Percentiles rank a stretch among this genome's conserved stretches.
These are phyloP conservation scores for Eurystomus gularis DNA, from an alignment of 2,113 vertebrate genomes.

Conservation along the genomic window DNA sequence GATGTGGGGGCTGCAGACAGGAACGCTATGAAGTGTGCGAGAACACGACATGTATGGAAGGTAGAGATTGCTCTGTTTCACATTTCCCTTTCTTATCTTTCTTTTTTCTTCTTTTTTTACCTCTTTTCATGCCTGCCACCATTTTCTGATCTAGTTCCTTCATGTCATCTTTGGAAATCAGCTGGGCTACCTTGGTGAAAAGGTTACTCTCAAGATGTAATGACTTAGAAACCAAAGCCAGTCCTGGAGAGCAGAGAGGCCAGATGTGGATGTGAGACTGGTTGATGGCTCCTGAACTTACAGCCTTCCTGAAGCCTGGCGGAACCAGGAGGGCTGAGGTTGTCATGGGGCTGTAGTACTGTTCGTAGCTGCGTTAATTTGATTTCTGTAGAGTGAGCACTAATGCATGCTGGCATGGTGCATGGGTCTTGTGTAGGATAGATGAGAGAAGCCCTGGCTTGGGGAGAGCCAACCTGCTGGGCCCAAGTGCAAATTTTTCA, in stretches of 20 bases:
- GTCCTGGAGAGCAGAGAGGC: not conserved
- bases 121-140: not conserved
- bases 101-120: fast-evolving
- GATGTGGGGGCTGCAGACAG: not conserved
- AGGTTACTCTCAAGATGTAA: not conserved
- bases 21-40: not conserved
- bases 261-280: not conserved
- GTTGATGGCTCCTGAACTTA: not conserved
- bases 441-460: not conserved
- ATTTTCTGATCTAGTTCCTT: not conserved
- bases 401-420: fast-evolving
- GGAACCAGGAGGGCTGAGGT: not conserved
- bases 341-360: not conserved
- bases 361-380: not conserved
- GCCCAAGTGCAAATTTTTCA: not conserved
- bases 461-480: not conserved
- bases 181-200: not conserved
- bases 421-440: not conserved
- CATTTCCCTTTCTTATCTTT: not conserved
- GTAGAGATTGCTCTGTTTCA: not conserved
- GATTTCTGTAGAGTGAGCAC: not conserved
- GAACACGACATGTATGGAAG: not conserved
- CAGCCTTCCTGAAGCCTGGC: not conserved
- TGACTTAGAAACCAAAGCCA: not conserved
- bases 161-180: not conserved